A percentile compares a stretch with the other conserved stretches of the same genome.
phyloP scores from a whole-genome alignment of 2,888 invertebrate genomes.

The Lucinisca nassula region DNA sequence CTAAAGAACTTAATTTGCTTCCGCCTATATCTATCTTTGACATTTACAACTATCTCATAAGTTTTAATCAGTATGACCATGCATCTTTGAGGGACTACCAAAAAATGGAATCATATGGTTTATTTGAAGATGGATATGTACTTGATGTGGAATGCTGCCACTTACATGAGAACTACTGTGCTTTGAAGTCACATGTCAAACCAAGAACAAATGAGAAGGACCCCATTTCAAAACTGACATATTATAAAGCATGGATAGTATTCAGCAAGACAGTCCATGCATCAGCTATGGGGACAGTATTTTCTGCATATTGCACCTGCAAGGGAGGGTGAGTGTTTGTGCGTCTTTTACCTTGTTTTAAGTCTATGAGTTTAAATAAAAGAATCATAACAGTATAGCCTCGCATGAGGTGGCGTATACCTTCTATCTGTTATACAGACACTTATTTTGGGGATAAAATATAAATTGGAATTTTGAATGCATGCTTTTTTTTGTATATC shows the following conservation, averaged over 20 bases:
- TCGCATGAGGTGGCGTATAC: too few relatives aligned
- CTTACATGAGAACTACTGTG: too few relatives aligned
- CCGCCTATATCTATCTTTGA: too few relatives aligned
- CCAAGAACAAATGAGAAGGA: slow-evolving; percentile 22
- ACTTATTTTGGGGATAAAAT: too few relatives aligned
- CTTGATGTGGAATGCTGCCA: background rate
- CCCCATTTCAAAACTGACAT: too few relatives aligned
- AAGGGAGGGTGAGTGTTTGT: slow-evolving; percentile 21
- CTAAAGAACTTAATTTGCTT: background rate
- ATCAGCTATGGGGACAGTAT: background rate
- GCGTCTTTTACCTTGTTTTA: too few relatives aligned
- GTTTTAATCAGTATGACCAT: background rate
- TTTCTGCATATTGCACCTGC: too few relatives aligned
- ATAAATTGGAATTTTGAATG: too few relatives aligned
- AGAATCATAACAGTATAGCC: too few relatives aligned
- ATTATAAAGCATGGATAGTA: background rate
- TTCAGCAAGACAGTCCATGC: background rate
- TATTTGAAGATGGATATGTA: background rate
- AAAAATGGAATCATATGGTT: background rate
- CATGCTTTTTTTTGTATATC: too few relatives aligned
- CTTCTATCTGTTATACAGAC: too few relatives aligned
- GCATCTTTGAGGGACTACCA: background rate
- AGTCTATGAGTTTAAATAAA: too few relatives aligned
- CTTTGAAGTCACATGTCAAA: background rate
- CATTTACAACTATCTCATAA: background rate